Conservation (phyloP, 2,797 vertebrate genomes). For the Sebastes cheni region DNA sequence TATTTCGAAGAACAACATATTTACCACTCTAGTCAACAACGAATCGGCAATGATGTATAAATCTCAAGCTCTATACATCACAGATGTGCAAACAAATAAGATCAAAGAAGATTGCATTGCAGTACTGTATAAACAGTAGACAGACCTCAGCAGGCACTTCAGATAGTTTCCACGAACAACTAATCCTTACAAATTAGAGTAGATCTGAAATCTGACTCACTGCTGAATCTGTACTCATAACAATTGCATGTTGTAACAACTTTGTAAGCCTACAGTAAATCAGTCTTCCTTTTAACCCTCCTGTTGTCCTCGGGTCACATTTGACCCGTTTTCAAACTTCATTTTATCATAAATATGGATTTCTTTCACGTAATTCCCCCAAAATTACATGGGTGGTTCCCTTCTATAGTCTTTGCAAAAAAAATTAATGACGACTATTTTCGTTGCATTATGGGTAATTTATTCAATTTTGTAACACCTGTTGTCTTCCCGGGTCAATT, state of each 20-base stretch:
- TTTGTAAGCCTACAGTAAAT: background rate
- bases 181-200: background rate
- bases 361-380: too few relatives aligned
- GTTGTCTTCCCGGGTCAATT: too few relatives aligned
- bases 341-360: too few relatives aligned
- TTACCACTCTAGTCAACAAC: slow-evolving; percentile 10
- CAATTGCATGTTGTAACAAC: background rate
- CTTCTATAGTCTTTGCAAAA: too few relatives aligned
- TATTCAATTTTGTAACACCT: too few relatives aligned
- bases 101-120: background rate
- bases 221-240: background rate
- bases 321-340: too few relatives aligned
- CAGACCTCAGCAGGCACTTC: background rate
- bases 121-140: background rate
- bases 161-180: background rate
- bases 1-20: slow-evolving; percentile 58
- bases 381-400: too few relatives aligned
- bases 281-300: background rate
- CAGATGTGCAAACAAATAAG: slow-evolving; percentile 1
- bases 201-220: background rate
- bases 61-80: slow-evolving; percentile 9
- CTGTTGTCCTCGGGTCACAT: too few relatives aligned
- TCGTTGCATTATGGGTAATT: too few relatives aligned
- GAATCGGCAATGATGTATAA: background rate
- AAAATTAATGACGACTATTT: too few relatives aligned